Evolutionary conservation across 2,888 invertebrate species (phyloP).

Genomic region (Acanthoscelides obtectus): DNA sequence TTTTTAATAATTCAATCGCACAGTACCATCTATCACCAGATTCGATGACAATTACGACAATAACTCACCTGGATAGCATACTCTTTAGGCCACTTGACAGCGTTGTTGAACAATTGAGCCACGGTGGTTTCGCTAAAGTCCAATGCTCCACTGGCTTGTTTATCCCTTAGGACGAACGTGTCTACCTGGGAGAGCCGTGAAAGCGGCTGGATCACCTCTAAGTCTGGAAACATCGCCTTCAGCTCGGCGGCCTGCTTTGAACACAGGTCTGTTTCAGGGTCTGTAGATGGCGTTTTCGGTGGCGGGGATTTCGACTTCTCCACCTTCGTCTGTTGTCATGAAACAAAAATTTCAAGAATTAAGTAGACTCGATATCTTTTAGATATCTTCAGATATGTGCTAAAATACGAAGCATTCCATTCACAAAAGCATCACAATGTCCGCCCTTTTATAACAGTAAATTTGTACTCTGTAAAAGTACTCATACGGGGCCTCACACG

Average conservation of each 20-base stretch:
- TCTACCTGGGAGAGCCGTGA: constrained; percentile 61
- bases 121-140: constrained; percentile 58
- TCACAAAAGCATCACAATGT: too few relatives aligned
- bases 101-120: constrained; percentile 55
- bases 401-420: too few relatives aligned
- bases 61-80: constrained; percentile 78
- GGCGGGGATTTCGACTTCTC: constrained; percentile 15
- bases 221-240: constrained; percentile 68
- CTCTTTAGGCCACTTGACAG: constrained; percentile 67
- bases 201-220: constrained; percentile 66
- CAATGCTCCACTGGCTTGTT: constrained; percentile 45
- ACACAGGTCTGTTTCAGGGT: constrained; percentile 38
- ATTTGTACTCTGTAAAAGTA: too few relatives aligned
- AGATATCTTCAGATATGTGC: too few relatives aligned
- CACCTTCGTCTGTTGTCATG: background rate
- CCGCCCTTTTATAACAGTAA: too few relatives aligned
- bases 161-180: constrained; percentile 54
- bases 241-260: constrained; percentile 63
- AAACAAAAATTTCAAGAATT: background rate
- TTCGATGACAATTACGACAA: too few relatives aligned
- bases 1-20: too few relatives aligned
- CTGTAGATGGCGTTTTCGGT: constrained; percentile 10
- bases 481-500: too few relatives aligned
- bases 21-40: too few relatives aligned
- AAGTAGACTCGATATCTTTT: too few relatives aligned